Base-by-base conservation (phyloP, 2,888 invertebrate genomes). In the Anticlea derivata region DNA sequence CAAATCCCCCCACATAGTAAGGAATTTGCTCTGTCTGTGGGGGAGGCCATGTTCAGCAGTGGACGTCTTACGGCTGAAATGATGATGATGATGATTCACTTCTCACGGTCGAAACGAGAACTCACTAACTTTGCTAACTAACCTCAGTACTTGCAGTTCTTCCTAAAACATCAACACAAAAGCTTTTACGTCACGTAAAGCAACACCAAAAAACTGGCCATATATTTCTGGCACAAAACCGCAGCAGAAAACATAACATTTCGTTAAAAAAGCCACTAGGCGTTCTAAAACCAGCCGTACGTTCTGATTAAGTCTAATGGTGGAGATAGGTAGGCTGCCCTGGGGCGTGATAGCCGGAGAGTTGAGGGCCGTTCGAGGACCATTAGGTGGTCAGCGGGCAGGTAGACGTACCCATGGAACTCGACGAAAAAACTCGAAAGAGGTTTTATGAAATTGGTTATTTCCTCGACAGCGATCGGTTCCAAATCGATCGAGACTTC, bases 231-330 rank as follows among this genome's bases (percentile, higher is more conserved):
- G 12, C 40, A 27, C 46, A 40, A 43, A 40, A 37, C 44, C 51
- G 29, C 48, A 52, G 50, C 38, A 43, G 49, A 47, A 40, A 54
- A 44, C 51, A 51, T 55, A 60, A 58, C 39, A 31, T 55, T 54
- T 55, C 60, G 64, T 63, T 70, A 67, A 70, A 67, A 72, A 68
- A 49, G 41, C 55, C 55, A 38, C 66, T 60, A 69, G 69, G 64
- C 61, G 59, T 60, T 61, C 65, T 58, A 38, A 52, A 58, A 53
- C 50, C 49, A 62, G 58, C 68, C 68, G 75, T 80, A 77, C 71
- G 70, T 80, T 63, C 76, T 76, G 77, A 80, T 80, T 80, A 79
- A 72, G 63, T 65, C 66, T 78, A 79, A 79, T 77, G 74, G 71
- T 67, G 55, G 61, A 61, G 67, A 66, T 65, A 66, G 67, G 58